A percentile compares a stretch with the other conserved stretches of the same genome.
phyloP scores from a whole-genome alignment of 1,140 invertebrate genomes.

The Lethocerus indicus region DNA sequence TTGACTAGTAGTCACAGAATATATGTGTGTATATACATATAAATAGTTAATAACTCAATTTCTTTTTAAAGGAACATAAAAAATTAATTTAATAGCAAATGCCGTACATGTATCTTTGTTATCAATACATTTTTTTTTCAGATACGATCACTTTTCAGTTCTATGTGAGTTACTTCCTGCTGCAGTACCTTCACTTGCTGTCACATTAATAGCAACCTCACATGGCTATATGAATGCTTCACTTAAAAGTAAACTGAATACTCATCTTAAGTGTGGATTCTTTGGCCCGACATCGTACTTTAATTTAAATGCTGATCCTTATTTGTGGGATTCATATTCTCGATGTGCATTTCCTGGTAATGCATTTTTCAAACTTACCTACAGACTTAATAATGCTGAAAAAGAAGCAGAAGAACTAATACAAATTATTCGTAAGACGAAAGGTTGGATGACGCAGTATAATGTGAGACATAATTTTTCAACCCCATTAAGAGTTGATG shows the following conservation, averaged over 20 bases:
- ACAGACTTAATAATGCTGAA: slow-evolving; percentile 32
- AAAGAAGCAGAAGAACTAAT: slow-evolving; percentile 24
- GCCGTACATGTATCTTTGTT: not conserved
- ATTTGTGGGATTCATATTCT: slow-evolving; percentile 36
- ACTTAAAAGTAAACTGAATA: slow-evolving; percentile 30
- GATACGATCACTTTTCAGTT: slow-evolving; percentile 64
- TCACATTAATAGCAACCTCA: slow-evolving; percentile 39
- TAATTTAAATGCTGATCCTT: slow-evolving; percentile 36
- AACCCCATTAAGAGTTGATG: slow-evolving; percentile 51
- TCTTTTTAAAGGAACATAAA: too few relatives aligned
- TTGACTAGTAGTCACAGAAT: too few relatives aligned
- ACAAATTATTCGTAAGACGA: slow-evolving; percentile 13
- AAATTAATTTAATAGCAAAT: too few relatives aligned
- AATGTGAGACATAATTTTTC: slow-evolving; percentile 62
- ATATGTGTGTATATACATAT: too few relatives aligned
- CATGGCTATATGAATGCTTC: slow-evolving; percentile 42
- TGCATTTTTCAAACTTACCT: slow-evolving; percentile 35
- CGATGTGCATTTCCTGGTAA: slow-evolving; percentile 33
- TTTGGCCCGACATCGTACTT: slow-evolving; percentile 23
- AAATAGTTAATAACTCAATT: too few relatives aligned
- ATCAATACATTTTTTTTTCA: slow-evolving; percentile 12
- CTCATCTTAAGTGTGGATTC: slow-evolving; percentile 33
- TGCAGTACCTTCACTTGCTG: slow-evolving; percentile 46
- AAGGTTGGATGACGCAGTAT: slow-evolving; percentile 62
- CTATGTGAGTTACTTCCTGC: slow-evolving; percentile 54